Conservation (phyloP, 1,140 invertebrate genomes). For the Caligus rogercresseyi region DNA sequence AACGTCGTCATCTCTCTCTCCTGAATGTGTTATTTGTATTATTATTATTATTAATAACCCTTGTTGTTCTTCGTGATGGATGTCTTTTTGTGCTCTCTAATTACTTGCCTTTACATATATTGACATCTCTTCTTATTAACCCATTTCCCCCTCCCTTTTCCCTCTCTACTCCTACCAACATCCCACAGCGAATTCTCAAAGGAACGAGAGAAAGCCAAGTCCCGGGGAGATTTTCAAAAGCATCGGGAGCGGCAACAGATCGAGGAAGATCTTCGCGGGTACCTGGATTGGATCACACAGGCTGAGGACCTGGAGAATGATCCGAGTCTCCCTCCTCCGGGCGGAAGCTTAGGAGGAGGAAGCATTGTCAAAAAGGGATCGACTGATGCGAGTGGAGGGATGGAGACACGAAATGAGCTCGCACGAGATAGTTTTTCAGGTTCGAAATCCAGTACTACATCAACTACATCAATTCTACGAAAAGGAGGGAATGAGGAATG, state of each 20-base stretch:
- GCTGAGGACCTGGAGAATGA: constrained; percentile 44
- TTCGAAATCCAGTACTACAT: not conserved
- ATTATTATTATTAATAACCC: too few relatives aligned
- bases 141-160: not conserved
- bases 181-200: constrained; percentile 43
- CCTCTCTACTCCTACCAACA: not conserved
- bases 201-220: constrained; percentile 48
- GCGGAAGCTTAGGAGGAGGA: constrained; percentile 27
- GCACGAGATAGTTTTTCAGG: not conserved
- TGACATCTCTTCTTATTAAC: not conserved
- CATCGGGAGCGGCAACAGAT: constrained; percentile 44
- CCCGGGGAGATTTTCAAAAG: constrained; percentile 46
- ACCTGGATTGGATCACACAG: constrained; percentile 50
- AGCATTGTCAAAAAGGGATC: constrained; percentile 27
- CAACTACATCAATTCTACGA: too few relatives aligned
- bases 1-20: too few relatives aligned
- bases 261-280: constrained; percentile 45
- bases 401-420: too few relatives aligned
- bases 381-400: constrained; percentile 1
- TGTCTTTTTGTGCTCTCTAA: constrained; percentile 2
- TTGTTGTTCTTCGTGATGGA: too few relatives aligned
- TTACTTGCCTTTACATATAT: not conserved
- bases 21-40: too few relatives aligned
- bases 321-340: constrained; percentile 8
- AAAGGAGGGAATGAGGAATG: too few relatives aligned